These are phyloP conservation scores for Allygus modestus DNA, from an alignment of 2,888 invertebrate genomes.

Conservation along the genomic window DNA sequence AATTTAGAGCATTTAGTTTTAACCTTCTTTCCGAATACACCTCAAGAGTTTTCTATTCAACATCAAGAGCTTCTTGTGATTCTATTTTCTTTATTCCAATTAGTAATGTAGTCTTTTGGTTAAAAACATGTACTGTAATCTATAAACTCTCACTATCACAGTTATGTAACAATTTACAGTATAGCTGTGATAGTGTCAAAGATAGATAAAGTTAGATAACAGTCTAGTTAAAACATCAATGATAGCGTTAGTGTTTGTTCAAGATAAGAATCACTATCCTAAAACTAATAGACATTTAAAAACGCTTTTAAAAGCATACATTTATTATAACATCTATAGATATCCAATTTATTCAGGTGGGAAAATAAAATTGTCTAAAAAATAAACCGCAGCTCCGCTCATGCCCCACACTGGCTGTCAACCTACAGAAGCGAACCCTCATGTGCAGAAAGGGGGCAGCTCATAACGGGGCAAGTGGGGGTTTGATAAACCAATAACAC, in stretches of 20 bases:
- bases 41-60: background rate
- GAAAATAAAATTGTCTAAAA: too few species aligned
- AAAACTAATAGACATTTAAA: too few species aligned
- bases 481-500: too few species aligned
- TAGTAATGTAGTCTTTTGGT: background rate
- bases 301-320: background rate
- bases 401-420: too few species aligned
- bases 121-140: background rate
- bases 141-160: background rate
- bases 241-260: too few species aligned
- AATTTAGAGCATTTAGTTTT: background rate
- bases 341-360: too few species aligned
- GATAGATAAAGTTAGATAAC: background rate
- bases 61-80: background rate
- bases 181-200: background rate
- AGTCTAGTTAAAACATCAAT: background rate
- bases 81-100: background rate
- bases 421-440: too few species aligned
- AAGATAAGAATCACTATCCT: background rate
- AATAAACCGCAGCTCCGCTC: too few species aligned
- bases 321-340: too few species aligned
- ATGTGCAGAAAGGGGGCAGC: too few species aligned
- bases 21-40: conserved; percentile 17
- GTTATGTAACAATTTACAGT: background rate
- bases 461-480: too few species aligned